Percentiles rank a stretch among this genome's conserved stretches.
Evolutionary conservation across 2,797 vertebrate species (phyloP).

Genomic region (Kryptolebias ocellatus): DNA sequence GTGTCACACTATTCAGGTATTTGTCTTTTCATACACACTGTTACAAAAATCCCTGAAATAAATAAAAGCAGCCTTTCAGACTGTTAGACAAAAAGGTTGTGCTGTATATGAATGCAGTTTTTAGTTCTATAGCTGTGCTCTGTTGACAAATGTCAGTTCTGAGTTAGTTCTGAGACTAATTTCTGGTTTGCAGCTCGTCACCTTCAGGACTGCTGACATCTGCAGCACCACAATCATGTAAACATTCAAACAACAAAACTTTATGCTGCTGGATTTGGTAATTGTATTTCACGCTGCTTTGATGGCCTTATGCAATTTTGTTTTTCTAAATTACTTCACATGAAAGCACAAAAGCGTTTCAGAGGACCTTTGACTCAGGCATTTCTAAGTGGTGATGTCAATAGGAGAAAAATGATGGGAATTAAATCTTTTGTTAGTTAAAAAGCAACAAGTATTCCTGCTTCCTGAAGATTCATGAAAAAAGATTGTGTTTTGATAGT

Average conservation of each 20-base stretch:
- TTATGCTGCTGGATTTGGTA: constrained; percentile 27
- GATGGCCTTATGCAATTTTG: constrained; percentile 70
- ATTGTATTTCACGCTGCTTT: constrained; percentile 58
- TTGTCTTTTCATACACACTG: too few relatives aligned
- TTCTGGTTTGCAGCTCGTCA: neutral
- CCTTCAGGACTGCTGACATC: constrained; percentile 19
- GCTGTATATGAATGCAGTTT: neutral
- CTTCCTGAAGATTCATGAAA: constrained; percentile 50
- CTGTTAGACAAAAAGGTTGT: too few relatives aligned
- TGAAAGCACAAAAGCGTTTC: constrained; percentile 70
- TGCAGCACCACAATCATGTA: constrained; percentile 29
- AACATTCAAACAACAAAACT: constrained; percentile 5
- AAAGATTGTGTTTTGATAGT: constrained; percentile 71
- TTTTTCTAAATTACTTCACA: constrained; percentile 49
- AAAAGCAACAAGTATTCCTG: constrained; percentile 34
- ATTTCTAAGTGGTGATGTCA: constrained; percentile 37
- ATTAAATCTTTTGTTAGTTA: constrained; percentile 38
- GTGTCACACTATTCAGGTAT: too few relatives aligned
- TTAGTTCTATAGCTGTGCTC: neutral
- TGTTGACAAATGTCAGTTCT: neutral
- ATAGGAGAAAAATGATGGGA: constrained; percentile 15
- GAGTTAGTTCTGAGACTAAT: neutral
- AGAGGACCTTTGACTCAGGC: constrained; percentile 68
- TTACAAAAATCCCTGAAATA: too few relatives aligned
- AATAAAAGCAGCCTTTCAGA: too few relatives aligned